Evolutionary conservation across 30 jellyfish, hydroid and myxozoan genomes (phyloP), one percentile per base, ranked within the genome.

Genomic region (Phacellophora camtschatica): DNA sequence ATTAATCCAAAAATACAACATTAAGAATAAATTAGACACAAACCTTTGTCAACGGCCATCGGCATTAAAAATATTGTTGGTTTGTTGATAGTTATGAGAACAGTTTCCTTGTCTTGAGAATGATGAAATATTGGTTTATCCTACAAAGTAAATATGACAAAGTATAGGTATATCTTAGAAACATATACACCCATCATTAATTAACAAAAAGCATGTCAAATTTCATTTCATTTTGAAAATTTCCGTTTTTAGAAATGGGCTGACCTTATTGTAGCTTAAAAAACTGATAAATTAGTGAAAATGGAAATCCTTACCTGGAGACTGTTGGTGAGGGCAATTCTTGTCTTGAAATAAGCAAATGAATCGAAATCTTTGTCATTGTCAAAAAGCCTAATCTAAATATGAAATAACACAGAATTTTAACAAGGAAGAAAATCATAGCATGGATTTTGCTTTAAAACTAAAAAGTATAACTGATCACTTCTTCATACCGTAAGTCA

Each of bases 41-140:
- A 12, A 90, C 98, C 98, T 91, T 91, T 91, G 62, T 91, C 98
- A 12, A 91, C 96, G 54, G 98, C 98, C 78, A 93, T 65, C 16
- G 96, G 96, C 95, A 84, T 78, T 51, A 91, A 34, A 67, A 48
- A 86, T n/a, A 81, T 37, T 13, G 73, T 91, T 12, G 98, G 98
- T 33, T 84, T 72, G 79, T 75, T 82, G 54, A 91, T 69, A 19
- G 98, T 85, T 6, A 91, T 86, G n/a, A 84, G 65, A 3, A 91
- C 95, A 1, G 98, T 79, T 54, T 91, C 98, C 66, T 88, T 88
- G 50, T 74, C 96, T 77, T 85, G 84, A 4, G 96, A 74, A 62
- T 85, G 96, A 35, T 85, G 96, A 49, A 85, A 65, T 8, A 85
- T 74, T 31, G 87, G 96, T 37, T 74, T 74, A 35, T 87, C 96